Evolutionary conservation across 2,888 invertebrate genomes (phyloP).

Genomic region (Macropis europaea): DNA sequence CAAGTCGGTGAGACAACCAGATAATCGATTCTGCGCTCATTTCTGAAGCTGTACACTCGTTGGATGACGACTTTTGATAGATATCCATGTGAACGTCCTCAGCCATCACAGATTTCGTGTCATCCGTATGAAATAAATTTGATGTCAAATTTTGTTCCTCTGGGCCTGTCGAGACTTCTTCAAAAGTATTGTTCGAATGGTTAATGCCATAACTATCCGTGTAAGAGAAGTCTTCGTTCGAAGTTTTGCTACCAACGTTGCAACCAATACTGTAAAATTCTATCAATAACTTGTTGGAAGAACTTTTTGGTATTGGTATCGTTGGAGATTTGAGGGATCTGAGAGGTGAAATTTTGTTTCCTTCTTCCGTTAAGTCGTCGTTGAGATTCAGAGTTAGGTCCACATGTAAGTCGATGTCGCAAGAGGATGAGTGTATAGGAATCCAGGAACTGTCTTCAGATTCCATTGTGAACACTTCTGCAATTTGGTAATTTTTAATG

Average conservation of each 20-base stretch:
- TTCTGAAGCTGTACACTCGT: slow-evolving; percentile 86
- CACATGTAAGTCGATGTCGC: slow-evolving; percentile 72
- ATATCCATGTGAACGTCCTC: slow-evolving; percentile 42
- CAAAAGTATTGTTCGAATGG: slow-evolving; percentile 41
- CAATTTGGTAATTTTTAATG: slow-evolving; percentile 28
- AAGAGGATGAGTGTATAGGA: slow-evolving; percentile 79
- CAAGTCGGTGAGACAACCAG: slow-evolving; percentile 95
- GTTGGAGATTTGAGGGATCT: slow-evolving; percentile 83
- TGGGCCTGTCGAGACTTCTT: slow-evolving; percentile 22
- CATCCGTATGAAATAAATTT: slow-evolving; percentile 13
- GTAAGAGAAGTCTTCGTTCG: slow-evolving; percentile 71
- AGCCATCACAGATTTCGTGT: slow-evolving; percentile 4
- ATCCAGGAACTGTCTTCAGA: slow-evolving; percentile 82
- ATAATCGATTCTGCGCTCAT: slow-evolving; percentile 93
- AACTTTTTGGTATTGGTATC: slow-evolving; percentile 85
- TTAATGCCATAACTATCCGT: slow-evolving; percentile 24
- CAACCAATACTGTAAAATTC: slow-evolving; percentile 84
- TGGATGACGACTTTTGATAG: slow-evolving; percentile 58
- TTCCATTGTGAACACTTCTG: slow-evolving; percentile 88
- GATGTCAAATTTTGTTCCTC: slow-evolving; percentile 44
- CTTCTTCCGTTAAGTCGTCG: slow-evolving; percentile 80
- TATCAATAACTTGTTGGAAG: slow-evolving; percentile 80
- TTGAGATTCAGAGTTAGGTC: slow-evolving; percentile 81
- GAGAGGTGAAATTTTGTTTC: slow-evolving; percentile 67
- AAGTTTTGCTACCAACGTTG: slow-evolving; percentile 84